Percentiles rank a stretch among this genome's conserved stretches.
phyloP scores from a whole-genome alignment of 2,888 invertebrate genomes.

The Agrochola lychnidis region DNA sequence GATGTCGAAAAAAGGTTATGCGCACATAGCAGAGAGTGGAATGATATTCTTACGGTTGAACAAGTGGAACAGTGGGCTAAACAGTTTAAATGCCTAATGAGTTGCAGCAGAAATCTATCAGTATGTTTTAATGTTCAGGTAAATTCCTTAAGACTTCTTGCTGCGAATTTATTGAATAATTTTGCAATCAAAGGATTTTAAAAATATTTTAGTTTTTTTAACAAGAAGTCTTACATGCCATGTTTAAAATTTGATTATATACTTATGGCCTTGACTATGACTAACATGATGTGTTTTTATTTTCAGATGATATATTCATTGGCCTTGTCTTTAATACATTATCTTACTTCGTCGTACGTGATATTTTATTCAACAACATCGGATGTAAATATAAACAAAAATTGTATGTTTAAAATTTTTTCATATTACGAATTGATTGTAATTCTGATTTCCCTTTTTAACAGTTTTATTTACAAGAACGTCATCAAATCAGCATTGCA shows the following conservation, averaged over 20 bases:
- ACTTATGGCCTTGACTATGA: too few species aligned
- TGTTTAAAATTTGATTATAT: neutral
- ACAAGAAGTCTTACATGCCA: neutral
- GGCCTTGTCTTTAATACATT: constrained; percentile 6
- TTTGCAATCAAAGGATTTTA: neutral
- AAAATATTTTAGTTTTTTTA: neutral
- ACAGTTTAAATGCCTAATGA: constrained; percentile 29
- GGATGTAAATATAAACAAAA: constrained; percentile 22
- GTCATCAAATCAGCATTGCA: neutral
- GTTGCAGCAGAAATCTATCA: constrained; percentile 31
- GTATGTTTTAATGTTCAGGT: constrained; percentile 29
- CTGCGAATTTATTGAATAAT: neutral
- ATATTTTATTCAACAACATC: neutral
- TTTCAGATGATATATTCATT: constrained; percentile 33
- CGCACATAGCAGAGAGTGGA: neutral
- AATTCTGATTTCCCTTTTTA: neutral
- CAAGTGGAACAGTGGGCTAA: constrained; percentile 20
- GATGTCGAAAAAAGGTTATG: neutral
- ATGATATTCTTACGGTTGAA: neutral
- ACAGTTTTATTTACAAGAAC: neutral
- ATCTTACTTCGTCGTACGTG: constrained; percentile 3
- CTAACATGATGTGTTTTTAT: constrained; percentile 1
- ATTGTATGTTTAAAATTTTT: too few species aligned
- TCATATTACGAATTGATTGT: too few species aligned
- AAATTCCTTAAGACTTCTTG: neutral